phyloP scores from a whole-genome alignment of 2,113 vertebrate genomes.

The Natator depressus region DNA sequence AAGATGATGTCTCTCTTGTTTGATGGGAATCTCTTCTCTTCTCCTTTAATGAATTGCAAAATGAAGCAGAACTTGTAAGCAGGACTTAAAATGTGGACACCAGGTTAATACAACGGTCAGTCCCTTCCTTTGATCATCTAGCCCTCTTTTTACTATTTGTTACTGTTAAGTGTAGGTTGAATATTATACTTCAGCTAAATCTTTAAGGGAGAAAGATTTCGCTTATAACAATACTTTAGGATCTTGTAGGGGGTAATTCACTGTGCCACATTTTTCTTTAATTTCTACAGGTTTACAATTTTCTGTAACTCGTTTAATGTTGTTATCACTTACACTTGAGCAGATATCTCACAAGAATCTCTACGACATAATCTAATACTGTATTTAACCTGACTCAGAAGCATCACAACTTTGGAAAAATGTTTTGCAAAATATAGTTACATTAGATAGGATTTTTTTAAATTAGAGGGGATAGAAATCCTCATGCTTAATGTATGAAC shows the following conservation, averaged over 20 bases:
- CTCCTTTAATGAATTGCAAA: slow-evolving; percentile 66
- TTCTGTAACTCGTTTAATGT: not conserved
- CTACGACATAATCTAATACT: not conserved
- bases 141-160: slow-evolving; percentile 57
- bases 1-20: slow-evolving; percentile 51
- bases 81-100: slow-evolving; percentile 21
- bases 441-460: not conserved
- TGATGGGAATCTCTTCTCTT: slow-evolving; percentile 24
- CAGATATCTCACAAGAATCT: slow-evolving; percentile 10
- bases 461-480: not conserved
- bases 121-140: slow-evolving; percentile 2
- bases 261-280: slow-evolving; percentile 46
- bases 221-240: slow-evolving; percentile 38
- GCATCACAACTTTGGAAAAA: not conserved
- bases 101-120: slow-evolving; percentile 44
- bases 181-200: slow-evolving; percentile 51
- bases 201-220: slow-evolving; percentile 58
- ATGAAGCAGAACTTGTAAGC: slow-evolving; percentile 28
- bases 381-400: slow-evolving; percentile 16
- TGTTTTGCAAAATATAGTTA: not conserved
- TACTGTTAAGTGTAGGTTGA: slow-evolving; percentile 39
- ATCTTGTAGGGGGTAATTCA: slow-evolving; percentile 46
- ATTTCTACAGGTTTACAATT: slow-evolving; percentile 43
- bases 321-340: not conserved
- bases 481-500: not conserved